Base-by-base conservation (phyloP, 2,888 invertebrate species). In the Ypsolopha sequella region DNA sequence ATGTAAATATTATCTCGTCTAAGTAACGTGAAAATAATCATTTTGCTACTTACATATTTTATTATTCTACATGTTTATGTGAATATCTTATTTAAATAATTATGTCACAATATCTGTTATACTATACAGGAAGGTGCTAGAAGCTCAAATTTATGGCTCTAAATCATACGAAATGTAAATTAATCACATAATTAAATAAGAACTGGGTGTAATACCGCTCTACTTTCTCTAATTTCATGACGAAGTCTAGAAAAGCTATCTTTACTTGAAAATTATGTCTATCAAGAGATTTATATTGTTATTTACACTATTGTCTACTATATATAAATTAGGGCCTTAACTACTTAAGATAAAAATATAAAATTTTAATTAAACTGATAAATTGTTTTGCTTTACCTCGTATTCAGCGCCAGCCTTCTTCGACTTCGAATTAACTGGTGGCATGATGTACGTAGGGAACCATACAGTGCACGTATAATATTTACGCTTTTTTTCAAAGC, bases 331-430 rank as follows among this genome's bases (percentile, higher is more conserved):
- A 13, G 24, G 24, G 24, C 13, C 24, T 13, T 11, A 24, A 13
- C 24, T 0, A 24, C 7, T 11, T 9, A 35, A 9, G 10, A 35
- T 34, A 10, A n/a, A 46, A 45, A 45, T 45, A 35, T 33, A 35
- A 8, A 33, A 36, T 50, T 24, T 4, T 24, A 51, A 41, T 43
- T 11, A 60, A n/a, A 24, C 24, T 24, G 24, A 24, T n/a, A n/a
- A n/a, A n/a, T 24, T 24, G 24, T 24, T 24, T 24, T 24, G 24
- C 24, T 24, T 24, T 79, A 86, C 86, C 84, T 85, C 84, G 59
- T 85, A 86, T 62, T 86, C 84, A 64, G 80, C 75, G 63, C 80
- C 78, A 70, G 73, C 70, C 72, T 85, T 84, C 67, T 81, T 84
- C 55, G 71, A 64, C 64, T 85, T 85, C 52, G 84, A 80, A 68